These are phyloP conservation scores for Nannospalax galili DNA, from an alignment of 2,113 vertebrate genomes.

Conservation along the genomic window DNA sequence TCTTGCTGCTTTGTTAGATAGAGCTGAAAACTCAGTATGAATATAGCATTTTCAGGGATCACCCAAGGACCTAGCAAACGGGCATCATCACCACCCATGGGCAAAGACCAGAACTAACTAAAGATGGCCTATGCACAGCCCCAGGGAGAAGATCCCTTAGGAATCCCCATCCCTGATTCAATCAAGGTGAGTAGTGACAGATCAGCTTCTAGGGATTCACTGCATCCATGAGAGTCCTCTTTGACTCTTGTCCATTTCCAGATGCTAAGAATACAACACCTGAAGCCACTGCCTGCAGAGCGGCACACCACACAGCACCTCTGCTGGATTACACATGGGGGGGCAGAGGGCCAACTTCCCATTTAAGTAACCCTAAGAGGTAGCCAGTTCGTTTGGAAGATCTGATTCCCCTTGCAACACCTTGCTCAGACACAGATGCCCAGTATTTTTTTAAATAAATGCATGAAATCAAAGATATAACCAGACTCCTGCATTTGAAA, in stretches of 20 bases:
- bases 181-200: background rate
- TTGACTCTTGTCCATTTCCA: background rate
- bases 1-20: background rate
- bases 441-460: background rate
- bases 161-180: background rate
- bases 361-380: background rate
- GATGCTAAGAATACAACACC: background rate
- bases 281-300: background rate
- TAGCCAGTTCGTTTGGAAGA: background rate
- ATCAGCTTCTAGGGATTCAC: background rate
- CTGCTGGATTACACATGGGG: background rate
- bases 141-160: background rate
- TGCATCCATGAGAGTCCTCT: background rate
- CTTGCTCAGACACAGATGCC: background rate
- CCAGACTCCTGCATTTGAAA: slow-evolving; percentile 2
- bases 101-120: background rate
- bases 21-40: background rate
- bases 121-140: background rate
- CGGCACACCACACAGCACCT: background rate
- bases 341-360: background rate
- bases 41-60: background rate
- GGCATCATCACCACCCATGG: background rate
- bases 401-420: background rate
- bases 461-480: background rate
- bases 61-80: background rate